Evolutionary conservation across 1,140 invertebrate genomes (phyloP), one percentile per base, ranked within the genome.

Genomic region (Stegodyphus dumicola): DNA sequence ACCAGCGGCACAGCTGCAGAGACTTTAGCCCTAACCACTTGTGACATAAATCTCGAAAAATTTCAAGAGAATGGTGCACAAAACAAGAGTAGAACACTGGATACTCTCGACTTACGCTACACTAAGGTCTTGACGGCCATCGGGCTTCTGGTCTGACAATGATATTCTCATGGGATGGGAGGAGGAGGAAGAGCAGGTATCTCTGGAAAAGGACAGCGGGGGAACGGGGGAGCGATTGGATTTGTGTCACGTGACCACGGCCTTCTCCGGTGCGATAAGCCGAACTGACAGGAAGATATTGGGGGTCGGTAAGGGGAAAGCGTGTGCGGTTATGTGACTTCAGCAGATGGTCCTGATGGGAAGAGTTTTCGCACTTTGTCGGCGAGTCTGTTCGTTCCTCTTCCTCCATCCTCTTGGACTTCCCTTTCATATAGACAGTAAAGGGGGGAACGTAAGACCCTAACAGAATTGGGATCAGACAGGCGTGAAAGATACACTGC

Each of bases 401-500:
- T 51, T 53, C 49, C 17, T 54, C 56, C 49, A 13, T 75, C 9
- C 54, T 56, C 52, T 56, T 33, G 73, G 9, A 69, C 18, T 64
- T 73, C 56, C 78, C 73, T 54, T 78, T 49, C 64, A 17, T 7
- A 33, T 17, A 60, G 56, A 15, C 15, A 15, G 56, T 60, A 15
- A 60, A 60, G 9, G 56, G 56, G 56, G 56, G 15, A 15, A 60
- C 2, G 9, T 60, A 60, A 60, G 56, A 11, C 73, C 78, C 52
- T 79, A 64, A 71, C 52, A 67, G 71, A 18, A 74, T 54, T 70
- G 70, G 53, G 80, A 83, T 74, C 71, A 75, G 80, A 83, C 80
- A 83, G 80, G 80, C 80, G 80, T 83, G 80, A 83, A 83, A 83
- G 71, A 75, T 75, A 75, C 80, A 83, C 70, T 33, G 33, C 33